Base-by-base conservation (phyloP, 2,113 vertebrate genomes). In the Parus major region DNA sequence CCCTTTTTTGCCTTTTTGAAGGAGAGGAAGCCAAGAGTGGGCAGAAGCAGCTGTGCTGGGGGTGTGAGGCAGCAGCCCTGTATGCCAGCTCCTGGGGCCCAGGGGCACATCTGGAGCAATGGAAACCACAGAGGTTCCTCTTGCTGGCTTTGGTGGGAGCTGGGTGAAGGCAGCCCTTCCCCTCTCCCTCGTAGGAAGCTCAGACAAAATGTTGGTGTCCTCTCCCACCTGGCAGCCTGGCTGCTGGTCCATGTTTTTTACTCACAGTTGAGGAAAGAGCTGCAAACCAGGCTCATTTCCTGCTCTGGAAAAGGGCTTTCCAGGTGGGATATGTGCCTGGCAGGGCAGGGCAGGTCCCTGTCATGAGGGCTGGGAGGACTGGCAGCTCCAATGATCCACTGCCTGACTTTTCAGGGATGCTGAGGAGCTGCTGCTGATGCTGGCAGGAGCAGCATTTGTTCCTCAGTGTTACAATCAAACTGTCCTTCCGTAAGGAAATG, bases 91-190 rank as follows among this genome's bases (percentile, higher is more conserved):
- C 7, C 1, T 5, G 0, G 72, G 66, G 39, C 65, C 96, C 86
- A 95, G 94, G 93, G 96, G 97, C 98, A 94, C 97, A 98, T 96
- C 96, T 98, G 97, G 96, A 93, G 85, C 25, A 41, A 65, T 96
- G 68, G 78, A 65, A 46, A 66, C 68, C 64, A 29, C 73, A 61
- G 56, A 68, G 39, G 53, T 71, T 76, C 36, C 47, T 86, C 39
- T 31, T 63, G 50, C 6, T 50, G 78, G 25, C 44, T 71, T 83
- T 78, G 47, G 35, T 82, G 88, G 86, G 50, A 87, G 46, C 55
- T 78, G 91, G 57, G 35, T 35, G 41, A 88, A 83, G 83, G 41
- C 72, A 68, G 21, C 25, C 42, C 60, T 81, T 88, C 35, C 35
- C 12, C 21, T 59, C 47, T 60, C 29, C 16, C 10, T 69, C 18